Percentiles rank a stretch among this genome's conserved stretches.
phyloP scores from a whole-genome alignment of 2,888 invertebrate genomes.

The Phania funesta region DNA sequence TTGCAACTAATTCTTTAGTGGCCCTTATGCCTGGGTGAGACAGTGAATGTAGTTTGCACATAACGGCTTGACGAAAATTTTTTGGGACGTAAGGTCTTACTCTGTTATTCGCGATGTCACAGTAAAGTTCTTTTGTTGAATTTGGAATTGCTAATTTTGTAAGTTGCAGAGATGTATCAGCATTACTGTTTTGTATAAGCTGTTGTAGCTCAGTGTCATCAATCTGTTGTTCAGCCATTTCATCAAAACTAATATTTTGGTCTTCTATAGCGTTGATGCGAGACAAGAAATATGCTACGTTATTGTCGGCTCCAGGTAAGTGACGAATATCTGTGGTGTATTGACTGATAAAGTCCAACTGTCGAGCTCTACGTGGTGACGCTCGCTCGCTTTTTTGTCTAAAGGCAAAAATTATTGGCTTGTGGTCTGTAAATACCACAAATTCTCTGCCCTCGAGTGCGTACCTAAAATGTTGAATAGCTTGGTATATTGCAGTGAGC shows the following conservation, averaged over 20 bases:
- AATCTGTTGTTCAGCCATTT: background rate
- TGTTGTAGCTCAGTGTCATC: background rate
- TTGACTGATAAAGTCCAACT: slow-evolving; percentile 1
- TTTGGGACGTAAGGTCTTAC: slow-evolving; percentile 47
- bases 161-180: too few relatives aligned
- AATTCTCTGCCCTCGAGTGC: background rate
- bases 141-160: too few relatives aligned
- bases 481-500: too few relatives aligned
- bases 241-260: background rate
- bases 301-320: background rate
- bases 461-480: background rate
- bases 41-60: slow-evolving; percentile 14
- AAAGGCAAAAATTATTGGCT: slow-evolving; percentile 10
- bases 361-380: background rate
- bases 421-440: too few relatives aligned
- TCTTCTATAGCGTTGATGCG: background rate
- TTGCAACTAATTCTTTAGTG: slow-evolving; percentile 24
- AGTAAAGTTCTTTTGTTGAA: too few relatives aligned
- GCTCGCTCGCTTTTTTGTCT: background rate
- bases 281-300: background rate
- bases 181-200: background rate
- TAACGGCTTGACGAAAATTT: slow-evolving; percentile 1
- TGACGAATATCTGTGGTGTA: too few relatives aligned
- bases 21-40: background rate
- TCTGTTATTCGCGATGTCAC: background rate